Evolutionary conservation across 1,140 invertebrate genomes (phyloP).

Genomic region (Drosophila athabasca): DNA sequence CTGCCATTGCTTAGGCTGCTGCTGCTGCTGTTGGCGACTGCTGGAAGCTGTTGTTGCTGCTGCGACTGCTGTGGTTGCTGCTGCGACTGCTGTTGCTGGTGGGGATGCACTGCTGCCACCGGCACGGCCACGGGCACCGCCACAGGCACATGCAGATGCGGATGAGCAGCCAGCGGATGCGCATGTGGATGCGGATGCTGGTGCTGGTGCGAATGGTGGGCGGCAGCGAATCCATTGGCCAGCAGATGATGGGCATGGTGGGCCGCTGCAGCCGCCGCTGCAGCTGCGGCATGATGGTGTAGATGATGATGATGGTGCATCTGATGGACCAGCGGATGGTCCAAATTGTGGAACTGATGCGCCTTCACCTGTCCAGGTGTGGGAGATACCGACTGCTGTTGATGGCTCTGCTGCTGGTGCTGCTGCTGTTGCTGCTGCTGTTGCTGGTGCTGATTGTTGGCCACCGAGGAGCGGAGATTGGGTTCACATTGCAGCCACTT

Average conservation of each 20-base stretch:
- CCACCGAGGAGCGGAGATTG: constrained; percentile 88
- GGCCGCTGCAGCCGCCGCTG: constrained; percentile 56
- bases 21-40: constrained; percentile 13
- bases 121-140: background rate
- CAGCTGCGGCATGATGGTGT: constrained; percentile 58
- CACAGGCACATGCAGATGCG: constrained; percentile 67
- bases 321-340: constrained; percentile 60
- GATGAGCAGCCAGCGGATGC: constrained; percentile 69
- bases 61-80: constrained; percentile 13
- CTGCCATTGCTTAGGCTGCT: constrained; percentile 17
- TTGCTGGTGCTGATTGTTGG: constrained; percentile 83
- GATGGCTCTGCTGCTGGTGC: constrained; percentile 51
- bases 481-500: constrained; percentile 94
- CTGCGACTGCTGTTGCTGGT: constrained; percentile 41
- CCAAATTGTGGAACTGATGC: constrained; percentile 60
- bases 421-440: constrained; percentile 63
- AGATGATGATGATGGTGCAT: constrained; percentile 56
- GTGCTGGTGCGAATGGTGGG: constrained; percentile 50
- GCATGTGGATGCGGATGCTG: constrained; percentile 47
- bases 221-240: constrained; percentile 54
- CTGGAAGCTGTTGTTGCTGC: constrained; percentile 5
- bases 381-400: constrained; percentile 46
- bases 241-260: constrained; percentile 63
- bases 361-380: constrained; percentile 38
- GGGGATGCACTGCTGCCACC: constrained; percentile 43